Evolutionary conservation across 1,140 invertebrate genomes (phyloP).

Genomic region (Camponotus floridanus): DNA sequence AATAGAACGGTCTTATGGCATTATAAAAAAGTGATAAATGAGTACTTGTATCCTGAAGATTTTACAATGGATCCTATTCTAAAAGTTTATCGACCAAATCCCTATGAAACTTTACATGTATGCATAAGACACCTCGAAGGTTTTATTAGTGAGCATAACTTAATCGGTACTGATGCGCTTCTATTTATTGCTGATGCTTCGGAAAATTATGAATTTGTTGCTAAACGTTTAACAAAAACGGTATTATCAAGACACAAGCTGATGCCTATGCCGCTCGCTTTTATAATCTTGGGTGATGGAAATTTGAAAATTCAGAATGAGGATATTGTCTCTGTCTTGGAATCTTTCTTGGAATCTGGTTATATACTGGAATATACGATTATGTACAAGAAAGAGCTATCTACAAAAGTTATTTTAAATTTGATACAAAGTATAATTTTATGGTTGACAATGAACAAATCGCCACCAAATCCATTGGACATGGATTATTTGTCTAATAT

Average conservation of each 20-base stretch:
- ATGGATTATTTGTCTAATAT: slow-evolving; percentile 87
- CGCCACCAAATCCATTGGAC: slow-evolving; percentile 86
- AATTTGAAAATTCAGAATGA: slow-evolving; percentile 56
- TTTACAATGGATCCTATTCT: slow-evolving; percentile 77
- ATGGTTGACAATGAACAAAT: slow-evolving; percentile 88
- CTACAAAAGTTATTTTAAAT: slow-evolving; percentile 84
- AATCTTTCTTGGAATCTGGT: slow-evolving; percentile 79
- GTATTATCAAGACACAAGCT: slow-evolving; percentile 79
- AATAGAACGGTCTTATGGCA: slow-evolving; percentile 76
- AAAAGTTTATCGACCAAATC: slow-evolving; percentile 78
- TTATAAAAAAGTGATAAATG: slow-evolving; percentile 78
- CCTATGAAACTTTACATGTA: slow-evolving; percentile 78
- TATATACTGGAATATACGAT: slow-evolving; percentile 82
- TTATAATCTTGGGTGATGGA: slow-evolving; percentile 75
- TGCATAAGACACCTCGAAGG: slow-evolving; percentile 82
- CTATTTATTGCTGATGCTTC: slow-evolving; percentile 77
- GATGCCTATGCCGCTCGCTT: slow-evolving; percentile 80
- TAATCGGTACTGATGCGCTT: slow-evolving; percentile 80
- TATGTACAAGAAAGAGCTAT: slow-evolving; percentile 81
- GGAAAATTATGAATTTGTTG: slow-evolving; percentile 73
- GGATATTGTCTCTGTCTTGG: slow-evolving; percentile 63
- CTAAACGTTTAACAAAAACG: slow-evolving; percentile 78
- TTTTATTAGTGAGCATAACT: slow-evolving; percentile 71
- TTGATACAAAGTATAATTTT: slow-evolving; percentile 86
- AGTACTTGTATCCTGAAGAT: slow-evolving; percentile 78